Percentiles rank a stretch among this genome's conserved stretches.
phyloP scores from a whole-genome alignment of 1,140 invertebrate species.

The Drosophila kurseongensis region DNA sequence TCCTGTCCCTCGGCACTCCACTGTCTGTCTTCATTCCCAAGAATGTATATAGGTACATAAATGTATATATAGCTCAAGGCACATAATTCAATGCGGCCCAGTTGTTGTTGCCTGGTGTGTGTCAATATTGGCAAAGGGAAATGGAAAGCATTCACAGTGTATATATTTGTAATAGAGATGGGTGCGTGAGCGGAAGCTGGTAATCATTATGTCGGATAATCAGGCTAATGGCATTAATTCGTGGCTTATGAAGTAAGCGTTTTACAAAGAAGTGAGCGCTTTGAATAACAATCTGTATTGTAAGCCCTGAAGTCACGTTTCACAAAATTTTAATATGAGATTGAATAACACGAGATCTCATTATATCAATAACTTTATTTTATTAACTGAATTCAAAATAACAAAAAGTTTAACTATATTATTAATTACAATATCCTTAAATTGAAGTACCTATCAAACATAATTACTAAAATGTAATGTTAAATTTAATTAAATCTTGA shows the following conservation, averaged over 20 bases:
- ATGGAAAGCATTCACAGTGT: slow-evolving; percentile 36
- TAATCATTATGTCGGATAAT: slow-evolving; percentile 39
- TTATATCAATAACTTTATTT: too few relatives aligned
- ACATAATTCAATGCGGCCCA: slow-evolving; percentile 70
- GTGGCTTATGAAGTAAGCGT: background rate
- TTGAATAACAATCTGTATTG: background rate
- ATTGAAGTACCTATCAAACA: too few relatives aligned
- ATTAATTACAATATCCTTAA: too few relatives aligned
- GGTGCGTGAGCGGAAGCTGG: slow-evolving; percentile 29
- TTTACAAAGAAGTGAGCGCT: background rate
- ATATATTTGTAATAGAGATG: slow-evolving; percentile 37
- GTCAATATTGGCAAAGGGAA: slow-evolving; percentile 54
- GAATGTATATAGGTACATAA: background rate
- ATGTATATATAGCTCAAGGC: slow-evolving; percentile 47
- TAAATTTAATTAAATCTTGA: background rate
- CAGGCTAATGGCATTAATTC: slow-evolving; percentile 13
- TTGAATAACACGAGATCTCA: too few relatives aligned
- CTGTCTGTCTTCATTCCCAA: slow-evolving; percentile 4
- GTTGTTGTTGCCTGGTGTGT: slow-evolving; percentile 36
- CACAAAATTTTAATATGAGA: too few relatives aligned
- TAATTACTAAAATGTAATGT: background rate
- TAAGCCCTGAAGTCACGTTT: too few relatives aligned
- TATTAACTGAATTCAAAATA: too few relatives aligned
- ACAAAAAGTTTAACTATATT: too few relatives aligned
- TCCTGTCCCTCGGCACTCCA: slow-evolving; percentile 1